Evolutionary conservation across 1,140 invertebrate species (phyloP), one percentile per base, ranked within the genome.

Genomic region (Lordiphosa clarofinis): DNA sequence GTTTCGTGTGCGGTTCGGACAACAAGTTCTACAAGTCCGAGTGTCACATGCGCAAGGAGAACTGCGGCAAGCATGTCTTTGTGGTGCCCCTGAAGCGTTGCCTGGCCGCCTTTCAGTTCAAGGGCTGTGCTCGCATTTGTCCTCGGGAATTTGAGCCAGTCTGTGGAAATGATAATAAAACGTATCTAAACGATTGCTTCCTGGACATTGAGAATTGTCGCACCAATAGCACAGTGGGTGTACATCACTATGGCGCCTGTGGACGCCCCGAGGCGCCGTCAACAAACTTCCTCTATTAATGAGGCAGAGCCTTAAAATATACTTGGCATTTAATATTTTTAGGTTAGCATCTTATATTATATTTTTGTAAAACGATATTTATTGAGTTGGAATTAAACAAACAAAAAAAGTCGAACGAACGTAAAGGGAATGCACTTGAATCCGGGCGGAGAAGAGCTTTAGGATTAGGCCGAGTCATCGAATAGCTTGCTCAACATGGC

Each of bases 171-270:
- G 96, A 98, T 86, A 92, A 93, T 37, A 95, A 94, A 90, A 97
- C 96, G 0, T 98, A 98, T 91, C 94, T 94, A 69, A 98, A 98
- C 89, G 94, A 94, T 66, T 98, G 97, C 88, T 97, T 98, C 91
- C 91, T 98, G 66, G 94, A 95, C 87, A 94, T 96, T 86, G 95
- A 96, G 90, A 96, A 95, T 70, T 97, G 96, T 86, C 92, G 95
- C 73, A 95, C 94, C 58, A 92, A 94, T 47, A 84, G 71, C 69
- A 74, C 78, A 13, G 82, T 89, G 19, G 64, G 65, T 44, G 63
- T 89, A 49, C 59, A 87, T 61, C 76, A 89, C 57, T 88, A 88
- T 56, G 88, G 88, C 71, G 73, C 88, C 53, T 89, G 88, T 67
- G 86, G 87, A 39, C 69, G 82, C 55, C 81, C 75, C 53, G 88